Conservation (phyloP, 2,888 invertebrate species). For the Caenorhabditis becei region DNA sequence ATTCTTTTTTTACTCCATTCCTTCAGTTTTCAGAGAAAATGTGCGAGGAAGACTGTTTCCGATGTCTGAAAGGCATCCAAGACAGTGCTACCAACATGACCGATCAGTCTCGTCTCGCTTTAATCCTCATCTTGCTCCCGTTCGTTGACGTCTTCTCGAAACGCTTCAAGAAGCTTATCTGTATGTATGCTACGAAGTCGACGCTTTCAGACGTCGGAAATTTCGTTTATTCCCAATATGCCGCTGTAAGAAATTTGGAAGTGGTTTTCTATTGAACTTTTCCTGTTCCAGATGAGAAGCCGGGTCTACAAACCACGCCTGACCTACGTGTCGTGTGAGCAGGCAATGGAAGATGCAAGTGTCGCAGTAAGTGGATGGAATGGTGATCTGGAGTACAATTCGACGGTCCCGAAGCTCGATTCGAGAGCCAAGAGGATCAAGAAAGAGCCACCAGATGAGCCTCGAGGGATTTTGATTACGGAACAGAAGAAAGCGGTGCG, state of each 20-base stretch:
- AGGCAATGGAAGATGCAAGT: not conserved
- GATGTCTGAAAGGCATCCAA: constrained; percentile 31
- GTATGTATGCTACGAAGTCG: not conserved
- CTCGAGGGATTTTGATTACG: no score
- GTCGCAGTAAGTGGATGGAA: not conserved
- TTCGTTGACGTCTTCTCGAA: not conserved
- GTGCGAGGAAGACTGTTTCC: constrained; percentile 32
- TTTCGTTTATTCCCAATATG: no score
- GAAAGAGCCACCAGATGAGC: no score
- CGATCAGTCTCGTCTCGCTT: constrained; percentile 32
- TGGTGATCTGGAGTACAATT: not conserved
- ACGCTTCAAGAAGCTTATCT: not conserved
- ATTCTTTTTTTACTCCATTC: no score
- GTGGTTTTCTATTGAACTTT: no score
- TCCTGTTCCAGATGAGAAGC: not conserved
- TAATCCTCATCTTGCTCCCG: constrained; percentile 31
- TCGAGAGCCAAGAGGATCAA: no score
- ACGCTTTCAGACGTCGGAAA: no score
- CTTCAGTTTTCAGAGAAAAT: constrained; percentile 8
- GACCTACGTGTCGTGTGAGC: not conserved
- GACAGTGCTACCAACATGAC: constrained; percentile 4
- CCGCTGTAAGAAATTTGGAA: no score
- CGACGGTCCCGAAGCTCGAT: not conserved
- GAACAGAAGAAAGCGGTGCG: no score
- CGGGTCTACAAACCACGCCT: not conserved